phyloP scores from a whole-genome alignment of 2,797 vertebrate species.

The Bovichtus diacanthus region DNA sequence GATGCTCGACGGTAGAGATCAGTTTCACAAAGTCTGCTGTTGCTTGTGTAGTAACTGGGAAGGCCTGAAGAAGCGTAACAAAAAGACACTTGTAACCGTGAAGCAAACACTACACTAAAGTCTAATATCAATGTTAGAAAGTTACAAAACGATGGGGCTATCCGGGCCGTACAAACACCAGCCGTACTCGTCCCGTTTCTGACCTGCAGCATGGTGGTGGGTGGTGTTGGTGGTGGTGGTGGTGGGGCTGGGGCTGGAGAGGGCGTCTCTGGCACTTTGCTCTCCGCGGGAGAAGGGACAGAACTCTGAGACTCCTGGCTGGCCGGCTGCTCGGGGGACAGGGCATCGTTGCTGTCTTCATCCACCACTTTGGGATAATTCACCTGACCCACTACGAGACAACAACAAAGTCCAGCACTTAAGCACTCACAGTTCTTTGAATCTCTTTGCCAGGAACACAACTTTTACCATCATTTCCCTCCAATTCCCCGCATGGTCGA shows the following conservation, averaged over 20 bases:
- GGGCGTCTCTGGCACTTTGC: conserved; percentile 85
- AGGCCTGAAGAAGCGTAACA: conserved; percentile 75
- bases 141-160: neutral
- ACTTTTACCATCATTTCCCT: neutral
- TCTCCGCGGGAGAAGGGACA: conserved; percentile 90
- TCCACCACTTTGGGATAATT: conserved; percentile 92
- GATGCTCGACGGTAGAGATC: conserved; percentile 81
- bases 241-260: conserved; percentile 68
- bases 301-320: conserved; percentile 96
- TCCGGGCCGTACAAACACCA: neutral
- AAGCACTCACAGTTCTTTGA: neutral
- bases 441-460: neutral
- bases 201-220: conserved; percentile 89
- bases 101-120: neutral
- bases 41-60: conserved; percentile 80
- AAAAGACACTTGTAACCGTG: neutral
- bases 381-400: conserved; percentile 88
- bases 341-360: conserved; percentile 94
- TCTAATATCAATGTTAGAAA: neutral
- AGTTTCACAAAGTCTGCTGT: conserved; percentile 91
- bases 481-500: neutral
- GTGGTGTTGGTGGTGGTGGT: conserved; percentile 13
- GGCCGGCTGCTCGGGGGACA: conserved; percentile 95
- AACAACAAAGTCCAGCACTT: neutral
- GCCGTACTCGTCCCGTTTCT: neutral